Evolutionary conservation across 1,140 invertebrate genomes (phyloP).

Genomic region (Formica selysi): DNA sequence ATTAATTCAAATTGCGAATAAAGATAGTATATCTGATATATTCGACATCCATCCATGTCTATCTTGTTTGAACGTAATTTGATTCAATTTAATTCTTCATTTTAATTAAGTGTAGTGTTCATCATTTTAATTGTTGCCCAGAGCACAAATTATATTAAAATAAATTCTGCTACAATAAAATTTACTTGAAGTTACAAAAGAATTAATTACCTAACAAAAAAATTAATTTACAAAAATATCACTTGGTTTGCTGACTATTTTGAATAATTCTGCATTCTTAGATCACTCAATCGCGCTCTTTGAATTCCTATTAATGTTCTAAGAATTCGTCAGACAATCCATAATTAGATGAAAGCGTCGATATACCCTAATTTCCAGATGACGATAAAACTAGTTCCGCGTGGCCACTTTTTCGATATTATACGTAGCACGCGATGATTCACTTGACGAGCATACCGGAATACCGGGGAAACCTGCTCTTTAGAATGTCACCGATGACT

Average conservation of each 20-base stretch:
- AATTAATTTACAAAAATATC: slow-evolving; percentile 5
- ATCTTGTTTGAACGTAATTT: neutral
- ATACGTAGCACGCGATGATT: slow-evolving; percentile 57
- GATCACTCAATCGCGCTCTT: neutral
- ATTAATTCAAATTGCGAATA: neutral
- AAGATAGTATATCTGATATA: neutral
- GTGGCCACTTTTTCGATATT: neutral
- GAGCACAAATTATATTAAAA: neutral
- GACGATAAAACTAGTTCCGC: slow-evolving; percentile 3
- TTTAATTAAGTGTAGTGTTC: neutral
- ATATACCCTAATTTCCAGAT: neutral
- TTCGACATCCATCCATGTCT: neutral
- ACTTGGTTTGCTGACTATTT: neutral
- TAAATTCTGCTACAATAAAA: neutral
- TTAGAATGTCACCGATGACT: slow-evolving; percentile 64
- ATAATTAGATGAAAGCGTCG: neutral
- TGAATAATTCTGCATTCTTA: neutral
- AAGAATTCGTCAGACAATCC: neutral
- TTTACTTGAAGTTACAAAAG: neutral
- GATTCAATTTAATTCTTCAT: slow-evolving; percentile 1
- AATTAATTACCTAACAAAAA: neutral
- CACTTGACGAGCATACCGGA: slow-evolving; percentile 51
- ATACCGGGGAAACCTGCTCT: slow-evolving; percentile 65
- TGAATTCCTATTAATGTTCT: neutral
- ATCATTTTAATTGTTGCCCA: too few species aligned